phyloP scores from a whole-genome alignment of 2,113 vertebrate species.

The Pteropus alecto region DNA sequence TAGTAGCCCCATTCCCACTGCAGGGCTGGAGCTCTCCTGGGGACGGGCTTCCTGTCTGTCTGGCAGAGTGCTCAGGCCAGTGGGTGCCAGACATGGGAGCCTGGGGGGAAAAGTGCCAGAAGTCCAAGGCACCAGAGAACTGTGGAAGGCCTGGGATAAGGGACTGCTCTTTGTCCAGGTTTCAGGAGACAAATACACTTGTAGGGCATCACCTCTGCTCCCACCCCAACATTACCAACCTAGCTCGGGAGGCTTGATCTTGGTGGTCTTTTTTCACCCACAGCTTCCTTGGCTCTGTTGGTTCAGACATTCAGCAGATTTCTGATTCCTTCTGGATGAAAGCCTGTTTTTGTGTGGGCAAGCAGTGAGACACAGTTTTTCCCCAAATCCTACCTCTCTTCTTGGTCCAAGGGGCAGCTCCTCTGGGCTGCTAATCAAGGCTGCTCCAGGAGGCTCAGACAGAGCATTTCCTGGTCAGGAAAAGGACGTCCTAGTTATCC shows the following conservation, averaged over 20 bases:
- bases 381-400: not conserved
- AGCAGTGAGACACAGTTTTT: not conserved
- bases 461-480: not conserved
- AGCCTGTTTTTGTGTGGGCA: not conserved
- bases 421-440: not conserved
- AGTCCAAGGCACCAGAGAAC: not conserved
- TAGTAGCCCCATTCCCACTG: not conserved
- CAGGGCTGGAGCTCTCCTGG: not conserved
- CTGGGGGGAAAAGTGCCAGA: not conserved
- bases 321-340: not conserved
- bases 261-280: not conserved
- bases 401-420: not conserved
- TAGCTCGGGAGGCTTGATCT: not conserved
- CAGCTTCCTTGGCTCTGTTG: not conserved
- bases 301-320: constrained; percentile 13
- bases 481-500: constrained; percentile 32
- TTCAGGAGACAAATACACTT: not conserved
- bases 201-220: not conserved
- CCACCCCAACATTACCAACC: no score
- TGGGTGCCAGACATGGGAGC: not conserved
- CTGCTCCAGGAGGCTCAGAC: not conserved
- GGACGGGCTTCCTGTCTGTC: not conserved
- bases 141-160: not conserved
- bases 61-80: not conserved
- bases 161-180: not conserved